Evolutionary conservation across 2,797 vertebrate species (phyloP).

Genomic region (Harpagifer antarcticus): DNA sequence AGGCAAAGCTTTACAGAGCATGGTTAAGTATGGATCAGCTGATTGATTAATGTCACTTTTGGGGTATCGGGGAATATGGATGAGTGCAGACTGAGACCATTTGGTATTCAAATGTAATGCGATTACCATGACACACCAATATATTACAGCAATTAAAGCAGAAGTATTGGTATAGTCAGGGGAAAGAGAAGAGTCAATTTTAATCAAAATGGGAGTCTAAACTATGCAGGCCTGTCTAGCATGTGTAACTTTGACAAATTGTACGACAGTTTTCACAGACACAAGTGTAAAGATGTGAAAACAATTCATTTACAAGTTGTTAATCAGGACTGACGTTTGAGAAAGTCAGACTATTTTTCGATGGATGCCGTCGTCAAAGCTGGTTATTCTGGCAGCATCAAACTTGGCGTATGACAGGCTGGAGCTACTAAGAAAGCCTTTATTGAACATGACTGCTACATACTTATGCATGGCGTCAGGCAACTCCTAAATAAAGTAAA

Average conservation of each 20-base stretch:
- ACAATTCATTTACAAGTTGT: conserved; percentile 33
- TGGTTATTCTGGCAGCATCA: conserved; percentile 22
- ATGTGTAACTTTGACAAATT: conserved; percentile 64
- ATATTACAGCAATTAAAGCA: conserved; percentile 77
- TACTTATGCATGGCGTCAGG: conserved; percentile 12
- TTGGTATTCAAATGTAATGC: conserved; percentile 80
- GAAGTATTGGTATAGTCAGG: conserved; percentile 76
- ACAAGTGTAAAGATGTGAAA: conserved; percentile 38
- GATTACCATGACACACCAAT: conserved; percentile 80
- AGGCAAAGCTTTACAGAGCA: conserved; percentile 32
- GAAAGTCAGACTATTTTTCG: conserved; percentile 30
- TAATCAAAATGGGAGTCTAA: conserved; percentile 66
- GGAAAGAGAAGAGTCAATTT: conserved; percentile 74
- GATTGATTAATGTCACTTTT: conserved; percentile 76
- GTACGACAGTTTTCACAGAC: conserved; percentile 43
- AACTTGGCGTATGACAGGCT: conserved; percentile 1
- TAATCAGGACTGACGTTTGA: conserved; percentile 40
- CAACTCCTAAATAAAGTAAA: conserved; percentile 40
- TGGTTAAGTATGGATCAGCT: conserved; percentile 72
- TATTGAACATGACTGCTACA: neutral
- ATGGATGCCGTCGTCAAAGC: conserved; percentile 32
- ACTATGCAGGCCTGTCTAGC: conserved; percentile 34
- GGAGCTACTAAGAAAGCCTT: conserved; percentile 7
- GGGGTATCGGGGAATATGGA: conserved; percentile 73
- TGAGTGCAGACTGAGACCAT: conserved; percentile 59